phyloP scores from a whole-genome alignment of 2,888 invertebrate genomes.

The Spisula solida region DNA sequence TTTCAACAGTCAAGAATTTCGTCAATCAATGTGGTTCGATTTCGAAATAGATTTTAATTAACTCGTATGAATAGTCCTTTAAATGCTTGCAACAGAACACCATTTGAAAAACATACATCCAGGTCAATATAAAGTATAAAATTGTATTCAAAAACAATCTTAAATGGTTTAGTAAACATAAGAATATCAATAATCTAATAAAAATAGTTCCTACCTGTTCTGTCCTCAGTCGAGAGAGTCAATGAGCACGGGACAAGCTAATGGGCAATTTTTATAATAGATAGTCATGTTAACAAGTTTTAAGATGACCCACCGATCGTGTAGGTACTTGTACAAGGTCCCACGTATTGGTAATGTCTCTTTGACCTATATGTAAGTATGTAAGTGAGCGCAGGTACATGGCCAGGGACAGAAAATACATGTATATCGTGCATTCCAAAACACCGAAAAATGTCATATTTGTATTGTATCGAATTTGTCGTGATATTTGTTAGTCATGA shows the following conservation, averaged over 20 bases:
- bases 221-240: background rate
- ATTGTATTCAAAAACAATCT: too few relatives aligned
- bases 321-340: background rate
- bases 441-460: background rate
- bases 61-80: too few relatives aligned
- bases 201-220: background rate
- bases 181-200: background rate
- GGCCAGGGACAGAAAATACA: background rate
- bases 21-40: too few relatives aligned
- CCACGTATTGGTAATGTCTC: too few relatives aligned
- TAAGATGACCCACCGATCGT: background rate
- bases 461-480: background rate
- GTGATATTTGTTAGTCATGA: background rate
- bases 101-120: too few relatives aligned
- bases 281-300: background rate
- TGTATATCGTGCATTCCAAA: slow-evolving; percentile 9
- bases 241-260: background rate
- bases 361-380: background rate
- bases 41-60: too few relatives aligned
- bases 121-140: too few relatives aligned
- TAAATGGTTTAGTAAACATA: too few relatives aligned
- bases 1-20: too few relatives aligned
- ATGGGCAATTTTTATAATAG: background rate
- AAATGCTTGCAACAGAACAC: too few relatives aligned
- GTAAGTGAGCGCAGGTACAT: background rate